These are phyloP conservation scores for Onychomys leucogaster DNA, from an alignment of 2,797 vertebrate genomes.

Conservation along the genomic window DNA sequence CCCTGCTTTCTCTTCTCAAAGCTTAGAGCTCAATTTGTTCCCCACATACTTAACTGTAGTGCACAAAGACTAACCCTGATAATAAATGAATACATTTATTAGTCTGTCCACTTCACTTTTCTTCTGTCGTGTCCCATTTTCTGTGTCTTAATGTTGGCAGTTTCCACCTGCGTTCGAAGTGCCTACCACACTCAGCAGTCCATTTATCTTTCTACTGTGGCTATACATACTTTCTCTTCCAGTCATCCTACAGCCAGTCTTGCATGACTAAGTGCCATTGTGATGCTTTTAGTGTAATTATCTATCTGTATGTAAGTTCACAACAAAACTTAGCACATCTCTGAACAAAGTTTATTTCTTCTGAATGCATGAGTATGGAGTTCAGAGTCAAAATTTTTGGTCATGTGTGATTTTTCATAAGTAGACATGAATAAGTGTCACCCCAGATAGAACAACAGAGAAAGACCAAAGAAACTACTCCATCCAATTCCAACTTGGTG, in stretches of 20 bases:
- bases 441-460: background rate
- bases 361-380: no score
- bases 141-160: background rate
- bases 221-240: background rate
- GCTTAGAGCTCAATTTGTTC: background rate
- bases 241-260: background rate
- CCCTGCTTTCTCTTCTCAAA: background rate
- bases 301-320: constrained; percentile 3
- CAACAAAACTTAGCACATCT: background rate
- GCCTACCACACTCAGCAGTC: background rate
- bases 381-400: background rate
- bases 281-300: background rate
- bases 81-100: background rate
- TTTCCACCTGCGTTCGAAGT: background rate
- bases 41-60: background rate
- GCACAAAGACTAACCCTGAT: background rate
- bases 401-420: background rate
- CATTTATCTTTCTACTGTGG: background rate
- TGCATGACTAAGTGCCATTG: background rate
- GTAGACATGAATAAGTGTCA: background rate
- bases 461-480: background rate
- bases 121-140: background rate
- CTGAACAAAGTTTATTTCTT: background rate
- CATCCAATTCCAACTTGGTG: background rate
- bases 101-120: background rate